Evolutionary conservation across 2,888 invertebrate genomes (phyloP).

Genomic region (Synanthedon formicaeformis): DNA sequence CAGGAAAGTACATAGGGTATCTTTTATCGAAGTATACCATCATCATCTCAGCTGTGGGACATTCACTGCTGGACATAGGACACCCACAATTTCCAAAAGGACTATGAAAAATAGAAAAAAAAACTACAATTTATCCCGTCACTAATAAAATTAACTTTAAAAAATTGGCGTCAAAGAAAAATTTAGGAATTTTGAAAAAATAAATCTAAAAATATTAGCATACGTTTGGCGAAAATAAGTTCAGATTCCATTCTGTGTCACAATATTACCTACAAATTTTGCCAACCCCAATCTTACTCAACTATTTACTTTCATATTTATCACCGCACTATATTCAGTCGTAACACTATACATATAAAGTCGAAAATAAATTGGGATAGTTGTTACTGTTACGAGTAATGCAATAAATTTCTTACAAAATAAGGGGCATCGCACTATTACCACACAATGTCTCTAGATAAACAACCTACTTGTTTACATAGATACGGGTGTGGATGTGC

Average conservation of each 20-base stretch:
- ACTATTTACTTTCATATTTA: neutral
- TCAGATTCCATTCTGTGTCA: neutral
- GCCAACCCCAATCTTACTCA: constrained; percentile 2
- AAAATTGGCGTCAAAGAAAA: too few relatives aligned
- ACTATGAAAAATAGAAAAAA: too few relatives aligned
- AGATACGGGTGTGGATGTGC: neutral
- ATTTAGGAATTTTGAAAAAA: neutral
- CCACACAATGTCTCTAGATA: too few relatives aligned
- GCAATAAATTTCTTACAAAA: constrained; percentile 37
- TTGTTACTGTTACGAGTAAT: constrained; percentile 9
- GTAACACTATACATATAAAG: neutral
- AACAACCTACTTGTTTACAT: constrained; percentile 2
- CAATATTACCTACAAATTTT: neutral
- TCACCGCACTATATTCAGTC: neutral
- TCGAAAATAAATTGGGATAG: neutral
- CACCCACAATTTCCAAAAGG: too few relatives aligned
- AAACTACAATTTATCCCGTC: too few relatives aligned
- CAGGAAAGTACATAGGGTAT: too few relatives aligned
- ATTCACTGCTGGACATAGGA: too few relatives aligned
- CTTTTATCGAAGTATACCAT: too few relatives aligned
- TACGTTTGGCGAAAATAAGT: neutral
- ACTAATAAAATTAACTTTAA: too few relatives aligned
- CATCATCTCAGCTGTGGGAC: too few relatives aligned
- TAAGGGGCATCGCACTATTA: constrained; percentile 18
- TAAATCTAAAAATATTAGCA: neutral